These are phyloP conservation scores for Entelurus aequoreus DNA, from an alignment of 2,113 vertebrate genomes.

Conservation along the genomic window DNA sequence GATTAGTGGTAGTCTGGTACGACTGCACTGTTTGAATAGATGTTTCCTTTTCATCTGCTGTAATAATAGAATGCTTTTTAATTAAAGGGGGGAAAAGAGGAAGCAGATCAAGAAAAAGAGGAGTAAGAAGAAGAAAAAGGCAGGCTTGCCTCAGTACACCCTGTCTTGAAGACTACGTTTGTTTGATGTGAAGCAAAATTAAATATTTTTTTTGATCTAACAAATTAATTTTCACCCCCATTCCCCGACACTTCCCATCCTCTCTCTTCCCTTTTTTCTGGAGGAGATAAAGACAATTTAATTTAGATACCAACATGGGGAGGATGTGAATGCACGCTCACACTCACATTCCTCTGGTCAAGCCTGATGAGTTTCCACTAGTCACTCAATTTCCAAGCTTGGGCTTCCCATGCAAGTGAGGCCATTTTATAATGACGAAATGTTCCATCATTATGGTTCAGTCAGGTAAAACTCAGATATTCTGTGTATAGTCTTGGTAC, in stretches of 20 bases:
- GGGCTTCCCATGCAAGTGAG: neutral
- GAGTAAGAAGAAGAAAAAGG: slow-evolving; percentile 45
- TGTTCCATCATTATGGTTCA: no score
- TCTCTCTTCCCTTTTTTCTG: slow-evolving; percentile 49
- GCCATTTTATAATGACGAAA: no score
- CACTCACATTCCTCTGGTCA: slow-evolving; percentile 35
- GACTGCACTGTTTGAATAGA: slow-evolving; percentile 80
- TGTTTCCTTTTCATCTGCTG: slow-evolving; percentile 81
- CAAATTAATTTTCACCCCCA: slow-evolving; percentile 75
- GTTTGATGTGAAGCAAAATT: slow-evolving; percentile 81
- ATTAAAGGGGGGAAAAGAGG: slow-evolving; percentile 71
- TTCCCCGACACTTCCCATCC: slow-evolving; percentile 47
- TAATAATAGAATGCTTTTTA: slow-evolving; percentile 82
- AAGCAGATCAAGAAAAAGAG: slow-evolving; percentile 54
- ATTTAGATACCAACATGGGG: slow-evolving; percentile 74
- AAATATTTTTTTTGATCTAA: slow-evolving; percentile 80
- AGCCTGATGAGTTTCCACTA: slow-evolving; percentile 28
- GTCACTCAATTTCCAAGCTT: neutral
- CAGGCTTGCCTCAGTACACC: slow-evolving; percentile 64
- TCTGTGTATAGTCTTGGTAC: no score
- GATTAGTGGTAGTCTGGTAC: slow-evolving; percentile 80
- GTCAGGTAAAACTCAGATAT: no score
- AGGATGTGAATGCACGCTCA: slow-evolving; percentile 45
- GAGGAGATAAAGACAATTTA: slow-evolving; percentile 80
- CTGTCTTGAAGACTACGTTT: slow-evolving; percentile 76